These are phyloP conservation scores for Nycticryphes semicollaris DNA, from an alignment of 2,113 vertebrate species.

Conservation along the genomic window DNA sequence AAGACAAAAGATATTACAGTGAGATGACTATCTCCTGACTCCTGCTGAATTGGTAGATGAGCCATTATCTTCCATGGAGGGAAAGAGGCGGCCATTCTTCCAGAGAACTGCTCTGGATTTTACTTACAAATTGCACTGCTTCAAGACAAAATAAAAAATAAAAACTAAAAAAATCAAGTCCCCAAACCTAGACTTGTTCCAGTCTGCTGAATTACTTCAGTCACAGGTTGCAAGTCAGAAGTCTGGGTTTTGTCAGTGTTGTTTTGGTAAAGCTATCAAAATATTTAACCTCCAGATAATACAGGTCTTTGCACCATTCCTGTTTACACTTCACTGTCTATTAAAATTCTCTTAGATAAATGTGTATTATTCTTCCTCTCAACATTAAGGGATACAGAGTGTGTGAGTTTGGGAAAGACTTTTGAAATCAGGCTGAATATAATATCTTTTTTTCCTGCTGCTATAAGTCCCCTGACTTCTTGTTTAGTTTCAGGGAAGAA, in stretches of 20 bases:
- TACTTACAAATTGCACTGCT: background rate
- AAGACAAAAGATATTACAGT: slow-evolving; percentile 64
- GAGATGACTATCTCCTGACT: slow-evolving; percentile 49
- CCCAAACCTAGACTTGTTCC: background rate
- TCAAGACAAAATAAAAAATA: background rate
- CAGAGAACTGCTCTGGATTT: slow-evolving; percentile 17
- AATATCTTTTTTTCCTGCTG: background rate
- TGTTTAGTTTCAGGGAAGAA: background rate
- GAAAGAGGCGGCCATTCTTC: slow-evolving; percentile 6
- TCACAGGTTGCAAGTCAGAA: background rate
- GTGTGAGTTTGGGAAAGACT: background rate
- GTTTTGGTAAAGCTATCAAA: background rate
- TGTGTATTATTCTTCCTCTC: background rate
- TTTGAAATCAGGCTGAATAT: background rate
- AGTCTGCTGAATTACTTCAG: background rate
- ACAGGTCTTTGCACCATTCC: background rate
- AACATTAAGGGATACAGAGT: background rate
- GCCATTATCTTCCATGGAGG: slow-evolving; percentile 1
- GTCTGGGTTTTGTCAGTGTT: background rate
- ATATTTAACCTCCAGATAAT: slow-evolving; percentile 6
- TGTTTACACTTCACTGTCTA: background rate
- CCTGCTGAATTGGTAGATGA: slow-evolving; percentile 56
- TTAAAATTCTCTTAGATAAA: background rate
- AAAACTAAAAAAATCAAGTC: background rate
- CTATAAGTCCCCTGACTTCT: background rate